These are phyloP conservation scores for Amiota communis DNA, from an alignment of 2,888 invertebrate species.

Conservation along the genomic window DNA sequence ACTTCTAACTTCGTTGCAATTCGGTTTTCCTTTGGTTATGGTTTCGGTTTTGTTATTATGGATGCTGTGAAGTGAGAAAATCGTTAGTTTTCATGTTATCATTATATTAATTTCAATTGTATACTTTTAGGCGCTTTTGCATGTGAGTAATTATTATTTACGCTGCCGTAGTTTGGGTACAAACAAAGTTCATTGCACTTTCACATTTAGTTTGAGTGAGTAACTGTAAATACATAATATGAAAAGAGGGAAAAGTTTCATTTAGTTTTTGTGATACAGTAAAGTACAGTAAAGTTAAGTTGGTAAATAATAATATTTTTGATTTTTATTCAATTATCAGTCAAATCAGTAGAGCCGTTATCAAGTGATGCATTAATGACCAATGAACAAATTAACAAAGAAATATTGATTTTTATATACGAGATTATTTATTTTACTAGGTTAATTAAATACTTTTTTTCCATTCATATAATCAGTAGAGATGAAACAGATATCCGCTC, in stretches of 20 bases:
- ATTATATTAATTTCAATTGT: constrained; percentile 43
- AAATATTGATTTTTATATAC: too few relatives aligned
- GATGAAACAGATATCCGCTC: too few relatives aligned
- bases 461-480: too few relatives aligned
- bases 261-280: not conserved
- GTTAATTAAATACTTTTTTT: too few relatives aligned
- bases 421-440: too few relatives aligned
- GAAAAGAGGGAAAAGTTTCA: too few relatives aligned
- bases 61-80: constrained; percentile 63
- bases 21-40: not conserved
- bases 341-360: too few relatives aligned
- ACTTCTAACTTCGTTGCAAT: constrained; percentile 32
- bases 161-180: not conserved
- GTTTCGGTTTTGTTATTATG: constrained; percentile 16
- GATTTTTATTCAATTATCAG: too few relatives aligned
- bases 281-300: not conserved
- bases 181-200: constrained; percentile 48
- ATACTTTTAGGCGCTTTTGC: constrained; percentile 36
- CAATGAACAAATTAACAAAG: too few relatives aligned
- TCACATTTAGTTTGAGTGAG: not conserved
- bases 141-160: constrained; percentile 34
- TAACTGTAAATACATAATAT: too few relatives aligned
- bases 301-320: not conserved
- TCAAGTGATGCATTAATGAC: too few relatives aligned
- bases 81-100: constrained; percentile 49